Evolutionary conservation across 2,797 vertebrate species (phyloP), one percentile per base, ranked within the genome.

Genomic region (Brachyalestes nurse): DNA sequence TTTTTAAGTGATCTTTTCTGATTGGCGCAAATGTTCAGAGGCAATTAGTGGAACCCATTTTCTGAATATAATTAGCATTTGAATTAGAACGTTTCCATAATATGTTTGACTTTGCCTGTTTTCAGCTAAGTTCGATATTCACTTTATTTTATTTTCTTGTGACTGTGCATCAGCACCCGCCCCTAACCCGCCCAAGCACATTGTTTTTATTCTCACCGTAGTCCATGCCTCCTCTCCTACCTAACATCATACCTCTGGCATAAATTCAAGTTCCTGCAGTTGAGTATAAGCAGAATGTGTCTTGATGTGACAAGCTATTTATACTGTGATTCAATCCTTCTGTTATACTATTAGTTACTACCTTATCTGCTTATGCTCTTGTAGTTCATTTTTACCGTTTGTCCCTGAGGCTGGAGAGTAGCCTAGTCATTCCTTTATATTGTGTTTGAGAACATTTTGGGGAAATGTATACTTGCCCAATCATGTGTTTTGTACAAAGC

Each of bases 401-500:
- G 1, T 9, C 1, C 17, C 40, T 16, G 1, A 53, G 72, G 61
- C 60, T 73, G 25, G 14, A 60, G 69, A 0, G 8, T 38, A 75
- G 55, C 70, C 14, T 66, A 82, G 80, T 75, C 51, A 80, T 70
- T 82, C 53, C 21, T 74, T 62, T 19, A 49, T 80, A 45, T 7
- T 47, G 38, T 78, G 47, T 55, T 51, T 34, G 34, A 34, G 34
- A 34, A 49, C 49, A 57, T 61, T 67, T 38, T 76, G 40, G 62
- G 62, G 57, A 57, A 57, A 70, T 47, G 45, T 72, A 28, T 79
- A 55, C n/a, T 64, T 53, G 23, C 75, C 53, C 69, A 58, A 51
- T 78, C 67, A 65, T 86, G 77, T 78, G 64, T 21, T 78, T 45
- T 77, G 72, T 77, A 61, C 19, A 51, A 57, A 77, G 60, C 70